These are phyloP conservation scores for Labeo catla DNA, from an alignment of 2,113 vertebrate species.

Conservation along the genomic window DNA sequence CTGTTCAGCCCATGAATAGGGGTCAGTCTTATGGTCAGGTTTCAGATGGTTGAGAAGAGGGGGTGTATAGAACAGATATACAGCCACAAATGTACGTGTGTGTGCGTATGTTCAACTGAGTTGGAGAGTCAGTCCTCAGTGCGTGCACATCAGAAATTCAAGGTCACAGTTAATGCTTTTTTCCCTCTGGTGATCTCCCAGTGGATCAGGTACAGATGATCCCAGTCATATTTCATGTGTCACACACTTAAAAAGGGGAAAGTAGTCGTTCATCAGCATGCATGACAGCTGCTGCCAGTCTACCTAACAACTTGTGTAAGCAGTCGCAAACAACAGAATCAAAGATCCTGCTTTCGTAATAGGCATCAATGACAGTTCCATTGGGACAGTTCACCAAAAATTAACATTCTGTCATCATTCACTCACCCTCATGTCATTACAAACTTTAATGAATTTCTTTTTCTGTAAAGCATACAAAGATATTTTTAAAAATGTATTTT, in stretches of 20 bases:
- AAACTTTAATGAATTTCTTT: neutral
- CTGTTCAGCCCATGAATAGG: conserved; percentile 19
- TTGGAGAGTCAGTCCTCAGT: conserved; percentile 61
- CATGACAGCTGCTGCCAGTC: conserved; percentile 23
- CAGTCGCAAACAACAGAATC: neutral
- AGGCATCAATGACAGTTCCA: conserved; percentile 1
- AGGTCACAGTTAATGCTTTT: conserved; percentile 70
- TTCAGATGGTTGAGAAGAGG: conserved; percentile 57
- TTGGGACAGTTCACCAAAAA: neutral
- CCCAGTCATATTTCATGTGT: conserved; percentile 72
- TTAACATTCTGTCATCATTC: neutral
- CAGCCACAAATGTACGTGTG: conserved; percentile 9
- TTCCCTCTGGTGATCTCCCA: conserved; percentile 62
- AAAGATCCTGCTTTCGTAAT: conserved; percentile 28
- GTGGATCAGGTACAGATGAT: conserved; percentile 61
- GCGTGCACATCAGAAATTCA: conserved; percentile 70
- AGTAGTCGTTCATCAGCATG: conserved; percentile 37
- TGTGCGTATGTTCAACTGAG: conserved; percentile 31
- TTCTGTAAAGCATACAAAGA: neutral
- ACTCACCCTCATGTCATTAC: neutral
- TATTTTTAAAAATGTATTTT: neutral
- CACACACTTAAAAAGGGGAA: conserved; percentile 63
- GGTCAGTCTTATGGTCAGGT: conserved; percentile 53
- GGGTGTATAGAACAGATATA: conserved; percentile 16
- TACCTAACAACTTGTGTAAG: conserved; percentile 39